Evolutionary conservation across 2,113 vertebrate genomes (phyloP).

Genomic region (Euleptes europaea): DNA sequence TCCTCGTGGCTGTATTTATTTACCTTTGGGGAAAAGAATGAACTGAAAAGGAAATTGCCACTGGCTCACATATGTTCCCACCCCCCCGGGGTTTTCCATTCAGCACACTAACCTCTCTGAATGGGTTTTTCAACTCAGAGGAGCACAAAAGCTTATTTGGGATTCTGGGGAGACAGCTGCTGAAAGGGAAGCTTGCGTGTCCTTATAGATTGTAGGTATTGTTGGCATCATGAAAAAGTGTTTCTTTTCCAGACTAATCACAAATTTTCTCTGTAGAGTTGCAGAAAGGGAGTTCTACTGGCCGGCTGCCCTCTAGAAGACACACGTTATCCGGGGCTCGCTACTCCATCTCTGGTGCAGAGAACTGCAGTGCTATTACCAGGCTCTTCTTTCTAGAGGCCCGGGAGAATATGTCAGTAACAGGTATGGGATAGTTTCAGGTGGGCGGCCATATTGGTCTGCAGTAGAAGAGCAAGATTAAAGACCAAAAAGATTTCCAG

Average conservation of each 20-base stretch:
- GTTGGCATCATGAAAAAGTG: conserved; percentile 40
- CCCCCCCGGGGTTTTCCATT: not conserved
- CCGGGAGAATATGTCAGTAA: conserved; percentile 55
- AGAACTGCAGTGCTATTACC: conserved; percentile 61
- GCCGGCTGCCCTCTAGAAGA: conserved; percentile 11
- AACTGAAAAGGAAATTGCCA: not conserved
- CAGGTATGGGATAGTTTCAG: conserved; percentile 67
- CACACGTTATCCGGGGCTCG: not conserved
- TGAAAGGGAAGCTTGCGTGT: not conserved
- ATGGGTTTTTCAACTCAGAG: not conserved
- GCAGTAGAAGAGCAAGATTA: too few species aligned
- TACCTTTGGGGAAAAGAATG: not conserved
- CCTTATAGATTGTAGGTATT: not conserved
- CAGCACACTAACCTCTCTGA: not conserved
- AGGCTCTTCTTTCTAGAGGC: conserved; percentile 76
- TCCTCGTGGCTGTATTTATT: not conserved
- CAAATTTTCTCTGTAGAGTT: conserved; percentile 45
- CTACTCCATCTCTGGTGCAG: conserved; percentile 43
- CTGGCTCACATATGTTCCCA: not conserved
- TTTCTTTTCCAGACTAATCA: conserved; percentile 19
- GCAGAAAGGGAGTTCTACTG: not conserved
- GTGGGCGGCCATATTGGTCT: too few species aligned
- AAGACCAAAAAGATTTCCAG: too few species aligned
- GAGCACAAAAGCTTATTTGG: not conserved
- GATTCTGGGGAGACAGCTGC: not conserved